A percentile compares a stretch with the other conserved stretches of the same genome.
Evolutionary conservation across 1,140 invertebrate genomes (phyloP).

Genomic region (Drosophila mojavensis): DNA sequence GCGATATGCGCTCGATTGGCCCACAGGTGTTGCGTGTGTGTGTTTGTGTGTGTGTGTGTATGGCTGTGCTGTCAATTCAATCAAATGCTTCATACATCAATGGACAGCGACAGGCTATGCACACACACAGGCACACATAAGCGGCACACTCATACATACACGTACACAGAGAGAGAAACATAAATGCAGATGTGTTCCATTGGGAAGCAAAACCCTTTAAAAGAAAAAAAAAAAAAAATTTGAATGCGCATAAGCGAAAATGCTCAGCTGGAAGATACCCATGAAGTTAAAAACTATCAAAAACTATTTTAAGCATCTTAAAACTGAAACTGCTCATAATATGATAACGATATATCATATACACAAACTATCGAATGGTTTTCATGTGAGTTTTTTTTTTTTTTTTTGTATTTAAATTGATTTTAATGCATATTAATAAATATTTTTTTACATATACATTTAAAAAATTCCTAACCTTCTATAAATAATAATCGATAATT

Average conservation of each 20-base stretch:
- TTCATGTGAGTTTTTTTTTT: no score
- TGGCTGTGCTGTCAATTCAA: conserved; percentile 71
- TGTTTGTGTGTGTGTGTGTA: conserved; percentile 15
- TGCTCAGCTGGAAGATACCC: not conserved
- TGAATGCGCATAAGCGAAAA: not conserved
- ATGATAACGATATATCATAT: no score
- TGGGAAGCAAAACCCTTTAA: conserved; percentile 56
- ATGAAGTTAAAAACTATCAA: not conserved
- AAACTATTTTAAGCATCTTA: no score
- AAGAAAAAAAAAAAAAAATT: conserved; percentile 23
- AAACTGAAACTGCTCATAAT: no score
- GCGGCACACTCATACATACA: no score
- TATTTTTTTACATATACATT: no score
- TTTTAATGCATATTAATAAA: no score
- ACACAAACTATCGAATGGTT: no score
- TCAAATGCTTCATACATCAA: conserved; percentile 82
- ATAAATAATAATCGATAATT: not conserved
- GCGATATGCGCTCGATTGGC: conserved; percentile 74
- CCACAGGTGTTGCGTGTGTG: conserved; percentile 33
- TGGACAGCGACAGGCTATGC: conserved; percentile 53
- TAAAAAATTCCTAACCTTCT: no score
- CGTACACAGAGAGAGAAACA: not conserved
- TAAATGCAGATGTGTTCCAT: conserved; percentile 31
- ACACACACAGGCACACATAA: no score
- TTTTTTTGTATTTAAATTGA: no score